Conservation (phyloP, 2,797 vertebrate species). For the Arrhamphus sclerolepis region DNA sequence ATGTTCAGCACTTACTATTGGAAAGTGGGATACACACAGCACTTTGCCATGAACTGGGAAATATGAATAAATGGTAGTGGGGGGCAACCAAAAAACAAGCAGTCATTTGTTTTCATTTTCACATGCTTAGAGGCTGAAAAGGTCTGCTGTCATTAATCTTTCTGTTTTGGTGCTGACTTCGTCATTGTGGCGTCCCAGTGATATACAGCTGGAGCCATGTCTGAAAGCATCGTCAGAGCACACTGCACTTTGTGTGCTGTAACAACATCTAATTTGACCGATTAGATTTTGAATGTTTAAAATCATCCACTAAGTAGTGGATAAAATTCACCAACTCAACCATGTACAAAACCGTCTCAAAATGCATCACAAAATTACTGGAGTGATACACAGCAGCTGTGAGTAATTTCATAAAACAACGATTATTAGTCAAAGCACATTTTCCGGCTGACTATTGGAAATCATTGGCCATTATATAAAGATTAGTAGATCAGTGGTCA, state of each 20-base stretch:
- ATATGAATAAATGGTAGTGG: neutral
- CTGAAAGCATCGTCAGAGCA: neutral
- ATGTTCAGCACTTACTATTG: conserved; percentile 41
- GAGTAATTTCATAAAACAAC: no score
- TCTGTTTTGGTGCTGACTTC: neutral
- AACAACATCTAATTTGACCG: neutral
- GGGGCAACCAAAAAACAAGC: neutral
- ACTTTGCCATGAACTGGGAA: conserved; percentile 6
- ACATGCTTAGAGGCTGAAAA: neutral
- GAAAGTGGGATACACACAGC: conserved; percentile 32
- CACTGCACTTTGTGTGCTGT: neutral
- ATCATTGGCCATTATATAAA: no score
- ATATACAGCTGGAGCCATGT: neutral
- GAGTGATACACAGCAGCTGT: no score
- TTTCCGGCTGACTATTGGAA: no score
- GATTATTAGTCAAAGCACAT: no score
- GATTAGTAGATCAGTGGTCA: no score
- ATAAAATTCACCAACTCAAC: neutral
- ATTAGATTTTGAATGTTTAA: neutral
- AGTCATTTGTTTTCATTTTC: conserved; percentile 21
- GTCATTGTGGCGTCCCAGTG: neutral
- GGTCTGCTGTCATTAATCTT: neutral
- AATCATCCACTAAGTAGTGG: neutral
- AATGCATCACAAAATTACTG: no score
- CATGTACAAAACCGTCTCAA: no score